Evolutionary conservation across 1,140 invertebrate species (phyloP), one percentile per base, ranked within the genome.

Genomic region (Oedothorax gibbosus): DNA sequence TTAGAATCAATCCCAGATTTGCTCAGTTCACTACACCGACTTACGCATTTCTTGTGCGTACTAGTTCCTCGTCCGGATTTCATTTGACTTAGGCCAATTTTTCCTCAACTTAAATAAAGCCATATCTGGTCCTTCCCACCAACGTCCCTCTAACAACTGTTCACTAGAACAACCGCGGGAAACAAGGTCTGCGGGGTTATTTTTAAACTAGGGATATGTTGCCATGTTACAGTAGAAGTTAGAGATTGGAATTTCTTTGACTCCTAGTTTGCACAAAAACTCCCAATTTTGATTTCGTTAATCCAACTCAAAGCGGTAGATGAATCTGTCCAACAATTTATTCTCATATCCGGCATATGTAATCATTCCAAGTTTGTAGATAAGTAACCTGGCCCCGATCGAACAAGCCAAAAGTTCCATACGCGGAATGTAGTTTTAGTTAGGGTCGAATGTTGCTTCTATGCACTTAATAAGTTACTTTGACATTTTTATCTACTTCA

Each of bases 231-330:
- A 1, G 14, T 12, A 53, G 50, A 15, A 35, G 65, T 69, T 8
- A 66, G 65, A 53, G 5, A 20, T n/a, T 50, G 14, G 49, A n/a
- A 80, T 69, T 60, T 80, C 65, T 56, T 20, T 18, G 14, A 68
- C 64, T n/a, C 6, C 65, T 10, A 10, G 66, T 80, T 50, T 77
- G 57, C 11, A 77, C 57, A 77, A 50, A 77, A 57, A 35, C 54
- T 7, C 21, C 15, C 60, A 77, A 9, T 50, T 57, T 60, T 51
- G 11, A n/a, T 77, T 21, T 20, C 18, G 9, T 7, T n/a, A 20
- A 75, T 50, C 54, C 10, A 75, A 75, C 15, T n/a, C 20, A 75
- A 56, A n/a, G 11, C 35, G 11, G 50, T 51, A 53, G 53, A 57
- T 12, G 9, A 75, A 21, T 60, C 54, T 18, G 54, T 75, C n/a